phyloP scores from a whole-genome alignment of 2,113 vertebrate genomes.

The Tachysurus vachellii region DNA sequence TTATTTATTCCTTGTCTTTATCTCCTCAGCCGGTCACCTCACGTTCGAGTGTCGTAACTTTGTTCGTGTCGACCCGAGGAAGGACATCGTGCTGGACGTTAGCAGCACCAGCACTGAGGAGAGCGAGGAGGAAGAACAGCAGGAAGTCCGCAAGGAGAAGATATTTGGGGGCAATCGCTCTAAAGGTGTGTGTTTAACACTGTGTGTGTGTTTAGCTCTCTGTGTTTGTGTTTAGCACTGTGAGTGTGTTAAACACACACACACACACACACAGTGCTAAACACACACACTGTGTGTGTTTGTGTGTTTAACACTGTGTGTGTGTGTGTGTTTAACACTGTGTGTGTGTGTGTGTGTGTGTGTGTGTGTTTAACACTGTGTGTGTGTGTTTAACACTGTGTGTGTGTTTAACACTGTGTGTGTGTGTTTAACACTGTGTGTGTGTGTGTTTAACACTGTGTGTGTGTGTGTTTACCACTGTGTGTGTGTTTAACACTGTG shows the following conservation, averaged over 20 bases:
- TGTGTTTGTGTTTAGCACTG: no score
- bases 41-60: conserved; percentile 98
- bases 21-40: conserved; percentile 87
- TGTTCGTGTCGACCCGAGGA: conserved; percentile 93
- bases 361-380: no score
- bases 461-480: background rate
- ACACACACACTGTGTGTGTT: no score
- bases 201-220: no score
- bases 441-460: background rate
- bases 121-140: conserved; percentile 78
- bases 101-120: conserved; percentile 98
- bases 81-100: conserved; percentile 97
- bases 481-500: background rate
- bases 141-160: conserved; percentile 72
- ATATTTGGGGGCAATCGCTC: conserved; percentile 73
- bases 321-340: no score
- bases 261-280: no score
- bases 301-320: conserved; percentile 20
- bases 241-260: no score
- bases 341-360: conserved; percentile 41
- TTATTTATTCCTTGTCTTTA: background rate
- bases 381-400: conserved; percentile 41
- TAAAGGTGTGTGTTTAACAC: conserved; percentile 62
- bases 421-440: no score
- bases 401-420: no score